Percentiles rank a stretch among this genome's conserved stretches.
These are phyloP conservation scores for Hemitrygon akajei DNA, from an alignment of 2,797 vertebrate genomes.

Conservation along the genomic window DNA sequence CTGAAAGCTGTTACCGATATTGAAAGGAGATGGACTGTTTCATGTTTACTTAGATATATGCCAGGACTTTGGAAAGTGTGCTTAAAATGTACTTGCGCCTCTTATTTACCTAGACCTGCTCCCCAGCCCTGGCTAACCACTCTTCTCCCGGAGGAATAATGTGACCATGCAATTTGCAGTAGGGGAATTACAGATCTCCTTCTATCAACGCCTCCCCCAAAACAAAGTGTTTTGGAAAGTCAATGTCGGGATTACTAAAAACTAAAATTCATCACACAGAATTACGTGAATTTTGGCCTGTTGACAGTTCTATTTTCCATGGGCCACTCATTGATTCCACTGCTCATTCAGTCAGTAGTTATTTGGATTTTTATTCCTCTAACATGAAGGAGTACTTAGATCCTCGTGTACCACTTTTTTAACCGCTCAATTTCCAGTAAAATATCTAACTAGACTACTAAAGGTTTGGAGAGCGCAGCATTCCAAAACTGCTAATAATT, in stretches of 20 bases:
- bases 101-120: neutral
- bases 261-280: neutral
- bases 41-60: neutral
- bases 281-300: neutral
- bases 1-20: neutral
- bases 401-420: neutral
- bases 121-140: neutral
- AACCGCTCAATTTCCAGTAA: neutral
- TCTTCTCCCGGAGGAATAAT: neutral
- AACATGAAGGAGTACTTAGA: neutral
- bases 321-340: neutral
- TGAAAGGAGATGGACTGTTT: neutral
- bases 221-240: neutral
- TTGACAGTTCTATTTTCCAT: neutral
- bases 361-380: neutral
- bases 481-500: slow-evolving; percentile 12
- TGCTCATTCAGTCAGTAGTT: neutral
- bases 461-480: neutral
- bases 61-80: neutral
- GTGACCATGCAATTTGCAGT: neutral
- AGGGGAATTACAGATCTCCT: neutral
- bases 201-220: no score
- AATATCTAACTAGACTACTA: neutral
- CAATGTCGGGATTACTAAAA: neutral
- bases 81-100: neutral